These are phyloP conservation scores for Elmis aenea DNA, from an alignment of 2,888 invertebrate genomes.

Conservation along the genomic window DNA sequence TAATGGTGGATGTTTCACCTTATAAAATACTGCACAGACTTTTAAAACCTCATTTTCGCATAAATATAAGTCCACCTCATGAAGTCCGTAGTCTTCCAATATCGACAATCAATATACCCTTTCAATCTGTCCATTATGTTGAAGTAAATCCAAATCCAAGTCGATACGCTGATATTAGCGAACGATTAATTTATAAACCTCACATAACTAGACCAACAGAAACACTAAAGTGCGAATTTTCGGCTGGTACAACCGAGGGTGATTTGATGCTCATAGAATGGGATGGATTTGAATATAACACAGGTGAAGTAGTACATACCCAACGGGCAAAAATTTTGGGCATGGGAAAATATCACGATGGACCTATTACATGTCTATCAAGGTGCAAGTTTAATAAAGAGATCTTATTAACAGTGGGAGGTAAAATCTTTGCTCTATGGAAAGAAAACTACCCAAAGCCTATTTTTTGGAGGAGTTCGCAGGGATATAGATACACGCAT, in stretches of 20 bases:
- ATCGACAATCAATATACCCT: slow-evolving; percentile 41
- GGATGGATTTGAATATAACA: slow-evolving; percentile 62
- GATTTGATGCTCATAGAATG: slow-evolving; percentile 47
- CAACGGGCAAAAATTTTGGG: slow-evolving; percentile 50
- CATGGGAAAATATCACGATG: slow-evolving; percentile 62
- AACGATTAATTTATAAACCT: slow-evolving; percentile 21
- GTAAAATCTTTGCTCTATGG: slow-evolving; percentile 42
- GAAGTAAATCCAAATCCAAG: slow-evolving; percentile 26
- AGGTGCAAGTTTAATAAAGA: slow-evolving; percentile 60
- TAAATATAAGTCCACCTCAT: slow-evolving; percentile 40
- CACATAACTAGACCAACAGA: slow-evolving; percentile 10
- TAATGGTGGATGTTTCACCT: slow-evolving; percentile 57
- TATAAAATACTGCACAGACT: slow-evolving; percentile 56
- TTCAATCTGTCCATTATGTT: slow-evolving; percentile 42
- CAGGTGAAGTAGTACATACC: slow-evolving; percentile 57
- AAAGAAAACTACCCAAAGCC: slow-evolving; percentile 58
- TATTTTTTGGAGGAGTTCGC: slow-evolving; percentile 62
- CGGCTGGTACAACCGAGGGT: slow-evolving; percentile 36
- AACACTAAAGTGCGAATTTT: slow-evolving; percentile 21
- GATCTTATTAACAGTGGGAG: slow-evolving; percentile 55
- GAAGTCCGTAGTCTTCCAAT: slow-evolving; percentile 33
- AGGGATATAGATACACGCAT: slow-evolving; percentile 55
- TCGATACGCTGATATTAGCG: slow-evolving; percentile 13
- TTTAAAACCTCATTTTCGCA: slow-evolving; percentile 60
- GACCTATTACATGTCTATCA: slow-evolving; percentile 56